These are phyloP conservation scores for Darwinula stevensoni DNA, from an alignment of 2,888 invertebrate genomes.

Conservation along the genomic window DNA sequence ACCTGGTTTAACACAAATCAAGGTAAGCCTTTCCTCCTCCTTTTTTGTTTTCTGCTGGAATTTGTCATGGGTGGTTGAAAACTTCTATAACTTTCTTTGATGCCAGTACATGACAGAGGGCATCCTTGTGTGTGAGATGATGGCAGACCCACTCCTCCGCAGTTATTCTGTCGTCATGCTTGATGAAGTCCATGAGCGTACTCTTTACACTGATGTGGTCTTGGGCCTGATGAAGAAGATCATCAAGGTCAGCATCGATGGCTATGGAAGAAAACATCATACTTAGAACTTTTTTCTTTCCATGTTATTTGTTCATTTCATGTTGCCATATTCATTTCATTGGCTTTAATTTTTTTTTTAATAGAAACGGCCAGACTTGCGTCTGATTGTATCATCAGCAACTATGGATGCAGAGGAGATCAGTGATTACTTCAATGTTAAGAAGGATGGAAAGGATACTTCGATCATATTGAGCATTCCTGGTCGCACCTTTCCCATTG, in stretches of 20 bases:
- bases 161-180: conserved; percentile 63
- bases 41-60: conserved; percentile 5
- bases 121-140: conserved; percentile 71
- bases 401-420: conserved; percentile 76
- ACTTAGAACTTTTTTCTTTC: background rate
- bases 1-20: conserved; percentile 16
- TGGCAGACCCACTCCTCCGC: conserved; percentile 66
- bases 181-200: conserved; percentile 87
- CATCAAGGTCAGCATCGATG: conserved; percentile 26
- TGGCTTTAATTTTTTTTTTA: background rate
- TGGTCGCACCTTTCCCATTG: conserved; percentile 62
- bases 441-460: conserved; percentile 24
- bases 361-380: conserved; percentile 44
- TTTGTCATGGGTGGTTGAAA: conserved; percentile 3
- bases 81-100: conserved; percentile 8
- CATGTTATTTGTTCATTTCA: no score
- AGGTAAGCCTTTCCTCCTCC: conserved; percentile 9
- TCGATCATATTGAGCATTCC: conserved; percentile 59
- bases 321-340: no score
- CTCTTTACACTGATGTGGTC: conserved; percentile 67
- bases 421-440: conserved; percentile 39
- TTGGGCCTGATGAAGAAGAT: conserved; percentile 84
- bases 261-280: conserved; percentile 1
- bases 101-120: conserved; percentile 88
- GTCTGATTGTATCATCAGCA: conserved; percentile 70